A percentile compares a stretch with the other conserved stretches of the same genome.
These are phyloP conservation scores for Crotalus viridis DNA, from an alignment of 2,113 vertebrate genomes.

Conservation along the genomic window DNA sequence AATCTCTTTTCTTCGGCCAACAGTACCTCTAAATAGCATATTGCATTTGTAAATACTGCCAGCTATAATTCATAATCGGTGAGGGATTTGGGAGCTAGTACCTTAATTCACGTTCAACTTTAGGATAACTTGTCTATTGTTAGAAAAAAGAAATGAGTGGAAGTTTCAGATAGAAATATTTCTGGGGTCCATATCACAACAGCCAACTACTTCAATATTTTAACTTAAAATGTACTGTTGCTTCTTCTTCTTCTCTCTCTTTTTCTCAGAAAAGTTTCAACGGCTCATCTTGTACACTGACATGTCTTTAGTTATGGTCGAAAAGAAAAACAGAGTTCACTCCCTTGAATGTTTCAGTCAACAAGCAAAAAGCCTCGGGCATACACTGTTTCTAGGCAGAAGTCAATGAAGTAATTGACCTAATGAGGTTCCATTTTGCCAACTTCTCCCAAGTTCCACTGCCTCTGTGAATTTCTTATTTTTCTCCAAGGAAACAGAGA, in stretches of 20 bases:
- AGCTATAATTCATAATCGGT: background rate
- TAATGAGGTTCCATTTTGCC: background rate
- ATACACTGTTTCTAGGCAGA: background rate
- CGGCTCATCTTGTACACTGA: background rate
- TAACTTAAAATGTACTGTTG: background rate
- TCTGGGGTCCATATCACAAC: background rate
- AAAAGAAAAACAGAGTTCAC: background rate
- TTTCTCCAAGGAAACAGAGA: background rate
- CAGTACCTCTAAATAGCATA: background rate
- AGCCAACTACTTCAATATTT: constrained; percentile 18
- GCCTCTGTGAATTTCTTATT: background rate
- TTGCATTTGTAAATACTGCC: background rate
- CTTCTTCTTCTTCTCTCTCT: background rate
- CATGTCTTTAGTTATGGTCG: background rate
- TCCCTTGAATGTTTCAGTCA: background rate
- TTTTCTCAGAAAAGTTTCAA: background rate
- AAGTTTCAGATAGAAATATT: background rate
- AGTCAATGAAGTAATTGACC: background rate
- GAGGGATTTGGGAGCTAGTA: background rate
- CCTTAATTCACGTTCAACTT: background rate
- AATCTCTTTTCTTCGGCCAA: background rate
- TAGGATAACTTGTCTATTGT: background rate
- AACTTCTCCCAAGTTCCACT: background rate
- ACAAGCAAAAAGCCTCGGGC: background rate
- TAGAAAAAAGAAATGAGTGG: constrained; percentile 14